Base-by-base conservation (phyloP, 2,113 vertebrate genomes). In the Chiloscyllium plagiosum region DNA sequence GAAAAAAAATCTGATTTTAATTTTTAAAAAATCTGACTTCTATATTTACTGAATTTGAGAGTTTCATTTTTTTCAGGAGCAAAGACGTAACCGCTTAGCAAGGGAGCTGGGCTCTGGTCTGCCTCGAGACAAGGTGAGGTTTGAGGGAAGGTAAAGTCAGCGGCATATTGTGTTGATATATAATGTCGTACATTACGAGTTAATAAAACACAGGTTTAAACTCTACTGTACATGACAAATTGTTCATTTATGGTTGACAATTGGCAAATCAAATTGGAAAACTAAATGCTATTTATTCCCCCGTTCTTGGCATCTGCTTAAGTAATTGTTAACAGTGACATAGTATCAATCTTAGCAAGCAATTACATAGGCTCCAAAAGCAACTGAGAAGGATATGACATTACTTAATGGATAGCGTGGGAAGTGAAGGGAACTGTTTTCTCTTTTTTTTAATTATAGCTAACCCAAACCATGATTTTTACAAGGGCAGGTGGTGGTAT, bases 81-180 rank as follows among this genome's bases (percentile, higher is more conserved):
- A 99, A 96, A 98, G 99, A 96, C 98, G 99, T 96, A 99, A 98
- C 97, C 98, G 98, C 96, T 96, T 98, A 97, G 98, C 99, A 97
- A 98, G 99, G 97, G 99, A 99, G 95, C 96, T 99, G 56, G 98
- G 99, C 90, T 97, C 98, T 70, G 96, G 98, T 76, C 98, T 98
- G 68, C 97, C 98, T 96, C 98, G 99, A 97, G 99, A 99, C 96
- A 99, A 99, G 98, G 99, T 99, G 98, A 96, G 85, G 52, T 76
- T 47, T 95, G 42, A 76, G 6, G 68, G 94, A 52, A 52, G 4
- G 29, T 70, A 24, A 70, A 94, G 93, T 47, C 47, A 33, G 2
- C 10, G 26, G 13, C 47, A 50, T 83, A 7, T 83, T 42, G 37
- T 83, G n/a, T 17, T 42, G 17, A 6, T 83, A 37, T 17, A 83